phyloP scores from a whole-genome alignment of 2,797 vertebrate species.

The Botia almorhae region DNA sequence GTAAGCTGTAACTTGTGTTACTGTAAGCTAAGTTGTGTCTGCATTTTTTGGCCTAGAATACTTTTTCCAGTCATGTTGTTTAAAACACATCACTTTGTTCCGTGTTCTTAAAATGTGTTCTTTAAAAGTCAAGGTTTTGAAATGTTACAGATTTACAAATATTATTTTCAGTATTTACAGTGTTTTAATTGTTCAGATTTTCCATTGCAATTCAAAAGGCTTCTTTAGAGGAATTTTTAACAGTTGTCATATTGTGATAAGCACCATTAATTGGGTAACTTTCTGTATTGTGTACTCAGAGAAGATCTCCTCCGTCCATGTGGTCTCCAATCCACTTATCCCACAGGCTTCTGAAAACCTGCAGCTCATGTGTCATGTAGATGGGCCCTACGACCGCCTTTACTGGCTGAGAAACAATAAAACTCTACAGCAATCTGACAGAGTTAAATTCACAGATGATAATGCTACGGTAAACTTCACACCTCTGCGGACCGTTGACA shows the following conservation, averaged over 20 bases:
- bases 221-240: background rate
- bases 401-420: slow-evolving; percentile 67
- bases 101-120: background rate
- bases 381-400: slow-evolving; percentile 62
- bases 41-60: background rate
- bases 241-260: background rate
- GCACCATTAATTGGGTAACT: background rate
- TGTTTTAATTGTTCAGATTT: background rate
- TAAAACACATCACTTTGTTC: background rate
- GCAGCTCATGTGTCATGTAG: slow-evolving; percentile 70
- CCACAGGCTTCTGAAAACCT: slow-evolving; percentile 65
- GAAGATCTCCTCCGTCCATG: slow-evolving; percentile 58
- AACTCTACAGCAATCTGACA: background rate
- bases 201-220: background rate
- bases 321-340: slow-evolving; percentile 49
- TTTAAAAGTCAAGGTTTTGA: background rate
- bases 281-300: slow-evolving; percentile 63
- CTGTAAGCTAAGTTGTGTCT: background rate
- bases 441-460: background rate
- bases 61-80: background rate
- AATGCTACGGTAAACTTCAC: slow-evolving; percentile 65
- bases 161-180: background rate
- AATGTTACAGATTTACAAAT: background rate
- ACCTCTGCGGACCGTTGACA: slow-evolving; percentile 45
- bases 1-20: slow-evolving; percentile 64